These are phyloP conservation scores for Spheniscus mendiculus DNA, from an alignment of 2,113 vertebrate genomes.

Conservation along the genomic window DNA sequence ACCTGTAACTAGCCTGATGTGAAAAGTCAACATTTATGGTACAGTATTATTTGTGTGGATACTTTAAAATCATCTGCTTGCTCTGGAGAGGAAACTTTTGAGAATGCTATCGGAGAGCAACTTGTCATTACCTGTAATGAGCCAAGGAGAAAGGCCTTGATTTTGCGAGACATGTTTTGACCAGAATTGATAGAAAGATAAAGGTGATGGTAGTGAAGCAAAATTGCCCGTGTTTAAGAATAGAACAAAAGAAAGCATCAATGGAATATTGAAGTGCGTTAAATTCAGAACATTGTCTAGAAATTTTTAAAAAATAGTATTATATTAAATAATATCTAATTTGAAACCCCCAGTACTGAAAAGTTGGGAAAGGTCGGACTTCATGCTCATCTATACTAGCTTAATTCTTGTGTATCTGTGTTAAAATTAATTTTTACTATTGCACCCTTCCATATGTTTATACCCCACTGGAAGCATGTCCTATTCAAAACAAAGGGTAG, in stretches of 20 bases:
- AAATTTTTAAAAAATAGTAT: not conserved
- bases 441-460: not conserved
- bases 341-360: not conserved
- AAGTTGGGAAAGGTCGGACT: not conserved
- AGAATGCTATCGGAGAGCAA: not conserved
- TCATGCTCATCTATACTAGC: accelerated
- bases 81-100: constrained; percentile 5
- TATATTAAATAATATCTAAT: not conserved
- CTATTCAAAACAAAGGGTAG: not conserved
- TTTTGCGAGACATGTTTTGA: not conserved
- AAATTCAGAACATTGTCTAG: not conserved
- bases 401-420: not conserved
- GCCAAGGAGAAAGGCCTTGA: not conserved
- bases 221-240: not conserved
- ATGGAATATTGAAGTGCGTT: not conserved
- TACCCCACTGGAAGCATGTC: not conserved
- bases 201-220: not conserved
- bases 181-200: not conserved
- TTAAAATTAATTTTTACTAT: not conserved
- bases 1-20: constrained; percentile 44
- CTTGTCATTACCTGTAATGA: constrained; percentile 29
- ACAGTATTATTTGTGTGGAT: not conserved
- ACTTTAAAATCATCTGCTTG: constrained; percentile 1
- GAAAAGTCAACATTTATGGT: constrained; percentile 44
- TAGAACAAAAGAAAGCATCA: not conserved